These are phyloP conservation scores for Mobula hypostoma DNA, from an alignment of 2,113 vertebrate species.

Conservation along the genomic window DNA sequence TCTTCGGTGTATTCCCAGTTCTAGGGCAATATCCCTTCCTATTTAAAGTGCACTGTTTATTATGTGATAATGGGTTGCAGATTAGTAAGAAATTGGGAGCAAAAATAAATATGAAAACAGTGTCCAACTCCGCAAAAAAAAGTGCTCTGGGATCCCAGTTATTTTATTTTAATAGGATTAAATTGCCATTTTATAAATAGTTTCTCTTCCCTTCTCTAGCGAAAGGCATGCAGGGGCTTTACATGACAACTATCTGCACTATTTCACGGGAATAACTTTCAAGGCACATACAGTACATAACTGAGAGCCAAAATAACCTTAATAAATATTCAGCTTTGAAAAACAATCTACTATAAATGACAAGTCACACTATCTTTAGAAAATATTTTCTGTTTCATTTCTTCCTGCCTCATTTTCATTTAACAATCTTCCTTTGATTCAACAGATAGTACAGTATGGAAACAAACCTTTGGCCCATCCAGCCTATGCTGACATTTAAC, in stretches of 20 bases:
- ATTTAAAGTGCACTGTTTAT: neutral
- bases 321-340: neutral
- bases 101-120: neutral
- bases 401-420: neutral
- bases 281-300: neutral
- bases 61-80: slow-evolving; percentile 2
- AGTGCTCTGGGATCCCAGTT: too few species aligned
- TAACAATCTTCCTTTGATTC: neutral
- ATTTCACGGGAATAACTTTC: neutral
- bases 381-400: neutral
- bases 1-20: neutral
- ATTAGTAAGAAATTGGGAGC: neutral
- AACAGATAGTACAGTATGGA: neutral
- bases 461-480: neutral
- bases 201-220: neutral
- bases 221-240: neutral
- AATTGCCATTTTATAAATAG: neutral
- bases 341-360: neutral
- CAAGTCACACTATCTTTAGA: neutral
- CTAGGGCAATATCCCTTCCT: neutral
- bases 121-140: neutral
- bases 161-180: neutral
- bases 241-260: neutral
- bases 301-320: neutral
- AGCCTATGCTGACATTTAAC: neutral